These are phyloP conservation scores for Holothuria leucospilota DNA, from an alignment of 53 echinoderm and acorn worm genomes.

Conservation along the genomic window DNA sequence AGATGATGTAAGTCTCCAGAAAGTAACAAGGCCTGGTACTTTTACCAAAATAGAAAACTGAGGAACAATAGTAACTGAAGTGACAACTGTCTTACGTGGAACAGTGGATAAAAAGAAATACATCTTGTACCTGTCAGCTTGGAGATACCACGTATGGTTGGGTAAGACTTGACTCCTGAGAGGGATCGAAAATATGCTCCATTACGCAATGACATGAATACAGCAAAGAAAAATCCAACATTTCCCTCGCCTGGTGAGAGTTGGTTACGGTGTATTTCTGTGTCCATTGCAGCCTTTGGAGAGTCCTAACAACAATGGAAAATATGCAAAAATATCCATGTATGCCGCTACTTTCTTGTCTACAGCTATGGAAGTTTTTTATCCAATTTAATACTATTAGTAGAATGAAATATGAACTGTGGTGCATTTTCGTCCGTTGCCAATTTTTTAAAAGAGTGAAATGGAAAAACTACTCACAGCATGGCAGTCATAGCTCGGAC, in stretches of 20 bases:
- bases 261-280: constrained; percentile 67
- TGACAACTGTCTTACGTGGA: too few relatives aligned
- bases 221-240: constrained; percentile 64
- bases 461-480: constrained; percentile 14
- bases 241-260: constrained; percentile 61
- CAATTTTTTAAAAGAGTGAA: too few relatives aligned
- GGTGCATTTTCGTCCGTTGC: too few relatives aligned
- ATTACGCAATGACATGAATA: constrained; percentile 62
- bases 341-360: too few relatives aligned
- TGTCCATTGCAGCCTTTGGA: constrained; percentile 75
- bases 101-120: too few relatives aligned
- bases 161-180: constrained; percentile 55
- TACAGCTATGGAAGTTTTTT: too few relatives aligned
- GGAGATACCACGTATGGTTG: constrained; percentile 74
- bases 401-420: too few relatives aligned
- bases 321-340: background rate
- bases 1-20: too few relatives aligned
- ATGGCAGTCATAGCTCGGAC: constrained; percentile 78
- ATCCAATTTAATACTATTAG: too few relatives aligned
- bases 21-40: too few relatives aligned
- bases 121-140: constrained; percentile 49
- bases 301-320: constrained; percentile 45
- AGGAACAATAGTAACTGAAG: too few relatives aligned
- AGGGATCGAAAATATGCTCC: constrained; percentile 70
- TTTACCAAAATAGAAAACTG: too few relatives aligned